Percentiles rank a stretch among this genome's conserved stretches.
phyloP scores from a whole-genome alignment of 2,113 vertebrate genomes.

The Centropristis striata region DNA sequence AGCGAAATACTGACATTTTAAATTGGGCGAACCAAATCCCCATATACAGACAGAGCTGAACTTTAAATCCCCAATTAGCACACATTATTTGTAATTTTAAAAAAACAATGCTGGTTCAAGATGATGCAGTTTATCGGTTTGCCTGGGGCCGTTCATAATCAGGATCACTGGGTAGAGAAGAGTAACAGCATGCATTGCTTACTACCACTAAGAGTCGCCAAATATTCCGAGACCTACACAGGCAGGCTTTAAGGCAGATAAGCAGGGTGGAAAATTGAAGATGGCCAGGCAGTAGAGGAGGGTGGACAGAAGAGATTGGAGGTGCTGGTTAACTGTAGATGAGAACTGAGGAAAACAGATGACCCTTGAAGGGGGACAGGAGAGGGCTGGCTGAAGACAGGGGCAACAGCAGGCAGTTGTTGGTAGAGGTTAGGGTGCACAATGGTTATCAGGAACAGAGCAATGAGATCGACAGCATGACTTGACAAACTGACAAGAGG shows the following conservation, averaged over 20 bases:
- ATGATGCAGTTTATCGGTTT: not conserved
- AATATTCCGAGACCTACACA: conserved; percentile 14
- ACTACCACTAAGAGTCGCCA: conserved; percentile 15
- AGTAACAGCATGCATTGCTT: not conserved
- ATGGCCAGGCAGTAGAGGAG: not conserved
- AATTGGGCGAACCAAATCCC: not conserved
- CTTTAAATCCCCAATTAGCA: too few relatives aligned
- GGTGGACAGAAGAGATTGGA: conserved; percentile 22
- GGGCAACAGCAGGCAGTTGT: not conserved
- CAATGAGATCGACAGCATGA: not conserved
- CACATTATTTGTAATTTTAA: too few relatives aligned
- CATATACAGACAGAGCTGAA: not conserved
- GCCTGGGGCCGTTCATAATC: not conserved
- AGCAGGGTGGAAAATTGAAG: conserved; percentile 17
- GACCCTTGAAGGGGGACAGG: conserved; percentile 18
- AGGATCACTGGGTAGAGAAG: too few relatives aligned
- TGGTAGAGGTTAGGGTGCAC: conserved; percentile 1
- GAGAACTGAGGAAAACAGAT: conserved; percentile 37
- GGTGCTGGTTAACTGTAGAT: conserved; percentile 29
- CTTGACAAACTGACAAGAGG: conserved; percentile 30
- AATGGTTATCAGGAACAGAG: conserved; percentile 26
- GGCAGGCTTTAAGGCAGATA: conserved; percentile 29
- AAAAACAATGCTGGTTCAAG: not conserved
- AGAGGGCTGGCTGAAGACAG: not conserved
- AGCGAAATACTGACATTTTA: not conserved